Percentiles rank a stretch among this genome's conserved stretches.
Conservation (phyloP, 92 coral and sea anemone genomes). For the Heliopora coerulea region DNA sequence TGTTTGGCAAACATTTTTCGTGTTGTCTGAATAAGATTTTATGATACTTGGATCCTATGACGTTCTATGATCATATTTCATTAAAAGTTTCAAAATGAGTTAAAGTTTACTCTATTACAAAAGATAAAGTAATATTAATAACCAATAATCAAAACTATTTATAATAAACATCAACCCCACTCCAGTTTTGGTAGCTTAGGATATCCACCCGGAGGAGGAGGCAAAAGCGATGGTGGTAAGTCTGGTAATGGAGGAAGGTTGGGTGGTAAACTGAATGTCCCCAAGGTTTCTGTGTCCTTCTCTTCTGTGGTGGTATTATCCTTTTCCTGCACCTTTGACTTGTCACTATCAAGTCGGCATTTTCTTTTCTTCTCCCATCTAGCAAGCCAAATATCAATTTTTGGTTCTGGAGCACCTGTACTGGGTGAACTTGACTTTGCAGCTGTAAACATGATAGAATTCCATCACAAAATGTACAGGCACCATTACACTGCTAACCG, state of each 20-base stretch:
- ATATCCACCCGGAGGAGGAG: slow-evolving; percentile 92
- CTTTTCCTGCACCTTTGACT: slow-evolving; percentile 29
- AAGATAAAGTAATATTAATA: not conserved
- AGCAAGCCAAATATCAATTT: slow-evolving; percentile 72
- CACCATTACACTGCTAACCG: no score
- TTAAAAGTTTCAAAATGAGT: no score
- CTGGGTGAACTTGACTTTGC: slow-evolving; percentile 39
- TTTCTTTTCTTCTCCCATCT: slow-evolving; percentile 71
- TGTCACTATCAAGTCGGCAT: not conserved
- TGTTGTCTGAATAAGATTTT: no score
- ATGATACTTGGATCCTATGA: no score
- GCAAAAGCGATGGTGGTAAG: slow-evolving; percentile 86
- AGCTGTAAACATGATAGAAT: no score
- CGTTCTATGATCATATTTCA: no score
- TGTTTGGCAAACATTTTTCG: no score
- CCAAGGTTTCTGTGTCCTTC: slow-evolving; percentile 26
- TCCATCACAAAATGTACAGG: no score
- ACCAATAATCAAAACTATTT: no score
- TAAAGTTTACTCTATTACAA: no score
- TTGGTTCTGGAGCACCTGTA: slow-evolving; percentile 43
- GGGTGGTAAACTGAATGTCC: slow-evolving; percentile 63
- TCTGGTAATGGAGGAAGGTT: slow-evolving; percentile 77
- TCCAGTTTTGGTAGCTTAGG: slow-evolving; percentile 65
- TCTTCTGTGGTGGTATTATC: slow-evolving; percentile 33
- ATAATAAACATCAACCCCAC: slow-evolving; percentile 89